Conservation (phyloP, 1,140 invertebrate genomes). For the Drosophila mauritiana region DNA sequence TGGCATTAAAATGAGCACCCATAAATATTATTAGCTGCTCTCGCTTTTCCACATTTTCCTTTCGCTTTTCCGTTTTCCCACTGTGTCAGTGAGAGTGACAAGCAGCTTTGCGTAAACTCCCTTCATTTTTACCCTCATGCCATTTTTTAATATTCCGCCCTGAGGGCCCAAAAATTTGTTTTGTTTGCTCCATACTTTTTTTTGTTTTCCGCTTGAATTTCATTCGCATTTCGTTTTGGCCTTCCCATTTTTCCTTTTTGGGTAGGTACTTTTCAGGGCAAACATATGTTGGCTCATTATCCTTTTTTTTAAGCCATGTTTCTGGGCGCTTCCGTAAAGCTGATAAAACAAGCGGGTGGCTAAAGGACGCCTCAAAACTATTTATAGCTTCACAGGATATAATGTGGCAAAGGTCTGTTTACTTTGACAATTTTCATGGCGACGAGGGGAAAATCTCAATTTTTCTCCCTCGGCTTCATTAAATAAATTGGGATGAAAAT, state of each 20-base stretch:
- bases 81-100: slow-evolving; percentile 42
- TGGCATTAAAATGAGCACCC: slow-evolving; percentile 75
- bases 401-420: slow-evolving; percentile 33
- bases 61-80: not conserved
- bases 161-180: slow-evolving; percentile 45
- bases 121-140: slow-evolving; percentile 22
- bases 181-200: slow-evolving; percentile 29
- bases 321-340: slow-evolving; percentile 5
- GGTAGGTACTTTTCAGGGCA: slow-evolving; percentile 7
- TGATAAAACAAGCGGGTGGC: not conserved
- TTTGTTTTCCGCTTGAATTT: slow-evolving; percentile 28
- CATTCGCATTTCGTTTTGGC: slow-evolving; percentile 29
- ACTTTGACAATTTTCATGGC: slow-evolving; percentile 17
- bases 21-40: slow-evolving; percentile 78
- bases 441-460: slow-evolving; percentile 11
- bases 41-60: slow-evolving; percentile 16
- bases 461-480: slow-evolving; percentile 38
- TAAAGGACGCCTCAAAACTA: slow-evolving; percentile 22
- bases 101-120: slow-evolving; percentile 49
- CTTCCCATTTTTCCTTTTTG: slow-evolving; percentile 16
- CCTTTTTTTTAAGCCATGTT: slow-evolving; percentile 38
- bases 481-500: slow-evolving; percentile 49
- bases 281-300: slow-evolving; percentile 72
- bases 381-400: slow-evolving; percentile 27
- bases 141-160: slow-evolving; percentile 72